Percentiles rank a stretch among this genome's conserved stretches.
phyloP scores from a whole-genome alignment of 2,888 invertebrate genomes.

The Dicyrtoma fusca region DNA sequence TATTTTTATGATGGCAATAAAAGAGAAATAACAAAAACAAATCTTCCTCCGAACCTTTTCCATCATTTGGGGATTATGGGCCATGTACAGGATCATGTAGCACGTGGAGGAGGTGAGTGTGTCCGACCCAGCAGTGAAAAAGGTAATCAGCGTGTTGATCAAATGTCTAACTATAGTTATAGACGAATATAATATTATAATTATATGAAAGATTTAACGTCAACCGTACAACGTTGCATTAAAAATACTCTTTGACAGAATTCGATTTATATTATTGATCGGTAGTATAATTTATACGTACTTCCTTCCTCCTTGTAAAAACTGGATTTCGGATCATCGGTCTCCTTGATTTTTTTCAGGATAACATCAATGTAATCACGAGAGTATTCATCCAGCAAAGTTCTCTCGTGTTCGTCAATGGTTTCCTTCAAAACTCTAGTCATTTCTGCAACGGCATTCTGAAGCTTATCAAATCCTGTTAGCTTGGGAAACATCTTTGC shows the following conservation, averaged over 20 bases:
- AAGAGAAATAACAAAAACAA: no score
- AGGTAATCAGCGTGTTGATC: constrained; percentile 42
- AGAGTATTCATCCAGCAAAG: constrained; percentile 15
- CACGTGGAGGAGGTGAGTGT: constrained; percentile 44
- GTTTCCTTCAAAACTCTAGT: constrained; percentile 36
- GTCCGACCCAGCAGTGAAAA: constrained; percentile 45
- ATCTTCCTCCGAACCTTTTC: constrained; percentile 64
- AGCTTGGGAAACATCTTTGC: constrained; percentile 44
- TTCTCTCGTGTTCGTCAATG: constrained; percentile 40
- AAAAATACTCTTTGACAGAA: background rate
- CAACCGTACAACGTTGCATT: no score
- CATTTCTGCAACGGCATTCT: constrained; percentile 41
- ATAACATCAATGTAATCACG: constrained; percentile 43
- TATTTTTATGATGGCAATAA: no score
- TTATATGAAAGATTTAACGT: no score
- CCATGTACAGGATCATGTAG: constrained; percentile 62
- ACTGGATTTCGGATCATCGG: constrained; percentile 42
- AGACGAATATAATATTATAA: background rate
- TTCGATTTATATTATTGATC: background rate
- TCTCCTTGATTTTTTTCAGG: constrained; percentile 41
- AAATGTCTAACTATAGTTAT: constrained; percentile 43
- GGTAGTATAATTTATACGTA: constrained; percentile 18
- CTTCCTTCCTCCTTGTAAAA: constrained; percentile 49
- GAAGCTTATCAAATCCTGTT: constrained; percentile 46
- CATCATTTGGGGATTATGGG: constrained; percentile 66